Percentiles rank a stretch among this genome's conserved stretches.
Conservation (phyloP, 1,140 invertebrate species). For the Penaeus japonicus region DNA sequence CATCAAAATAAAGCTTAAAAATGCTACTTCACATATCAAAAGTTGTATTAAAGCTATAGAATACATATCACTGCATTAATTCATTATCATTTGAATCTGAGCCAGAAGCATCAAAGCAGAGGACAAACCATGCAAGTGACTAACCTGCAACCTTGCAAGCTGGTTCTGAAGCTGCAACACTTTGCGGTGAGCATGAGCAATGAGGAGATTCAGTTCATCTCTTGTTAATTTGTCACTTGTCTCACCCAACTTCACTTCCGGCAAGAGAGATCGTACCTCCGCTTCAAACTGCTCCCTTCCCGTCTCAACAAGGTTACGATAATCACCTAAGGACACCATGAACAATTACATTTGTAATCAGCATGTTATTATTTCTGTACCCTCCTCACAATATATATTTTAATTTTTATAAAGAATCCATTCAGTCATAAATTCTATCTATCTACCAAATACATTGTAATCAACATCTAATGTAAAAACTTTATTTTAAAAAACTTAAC, state of each 20-base stretch:
- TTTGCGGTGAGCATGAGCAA: constrained; percentile 68
- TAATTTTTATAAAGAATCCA: too few relatives aligned
- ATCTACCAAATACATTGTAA: too few relatives aligned
- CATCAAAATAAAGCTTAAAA: too few relatives aligned
- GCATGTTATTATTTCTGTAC: too few relatives aligned
- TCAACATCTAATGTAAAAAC: neutral
- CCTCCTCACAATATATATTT: too few relatives aligned
- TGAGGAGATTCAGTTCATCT: constrained; percentile 66
- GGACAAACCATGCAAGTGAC: constrained; percentile 2
- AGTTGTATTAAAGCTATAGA: too few relatives aligned
- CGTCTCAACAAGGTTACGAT: constrained; percentile 64
- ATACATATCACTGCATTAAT: too few relatives aligned
- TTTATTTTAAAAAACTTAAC: neutral
- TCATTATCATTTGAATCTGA: neutral
- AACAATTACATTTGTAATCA: too few relatives aligned
- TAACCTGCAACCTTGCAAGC: constrained; percentile 70
- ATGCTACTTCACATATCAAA: too few relatives aligned
- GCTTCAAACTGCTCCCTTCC: constrained; percentile 65
- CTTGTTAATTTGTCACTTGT: constrained; percentile 64
- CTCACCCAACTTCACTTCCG: constrained; percentile 63
- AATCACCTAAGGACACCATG: constrained; percentile 62
- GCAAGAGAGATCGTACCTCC: constrained; percentile 65
- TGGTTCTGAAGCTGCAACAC: constrained; percentile 76
- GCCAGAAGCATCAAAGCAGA: too few relatives aligned
- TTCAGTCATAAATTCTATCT: too few relatives aligned